phyloP scores from a whole-genome alignment of 2,888 invertebrate species.

The Tachystola acroxantha region DNA sequence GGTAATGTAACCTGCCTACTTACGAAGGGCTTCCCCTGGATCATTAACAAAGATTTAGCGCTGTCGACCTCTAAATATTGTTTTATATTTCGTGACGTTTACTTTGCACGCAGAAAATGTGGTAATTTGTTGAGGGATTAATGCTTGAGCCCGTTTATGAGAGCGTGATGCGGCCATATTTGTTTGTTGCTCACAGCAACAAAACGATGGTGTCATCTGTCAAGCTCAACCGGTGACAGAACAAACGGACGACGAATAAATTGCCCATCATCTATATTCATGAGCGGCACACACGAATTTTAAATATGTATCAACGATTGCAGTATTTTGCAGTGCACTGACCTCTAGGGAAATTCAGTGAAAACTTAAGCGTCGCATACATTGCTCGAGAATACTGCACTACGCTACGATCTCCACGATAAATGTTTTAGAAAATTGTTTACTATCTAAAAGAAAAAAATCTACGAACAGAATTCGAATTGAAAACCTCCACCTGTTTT shows the following conservation, averaged over 20 bases:
- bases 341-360: slow-evolving; percentile 9
- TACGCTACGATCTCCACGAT: no score
- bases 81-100: slow-evolving; percentile 41
- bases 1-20: slow-evolving; percentile 18
- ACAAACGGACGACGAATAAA: slow-evolving; percentile 59
- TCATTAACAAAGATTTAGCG: slow-evolving; percentile 36
- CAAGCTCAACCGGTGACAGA: slow-evolving; percentile 69
- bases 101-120: slow-evolving; percentile 38
- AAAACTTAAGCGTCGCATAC: background rate
- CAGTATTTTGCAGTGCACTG: slow-evolving; percentile 11
- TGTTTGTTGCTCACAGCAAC: slow-evolving; percentile 59
- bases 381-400: no score
- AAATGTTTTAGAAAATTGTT: no score
- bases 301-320: slow-evolving; percentile 26
- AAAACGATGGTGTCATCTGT: slow-evolving; percentile 59
- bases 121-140: slow-evolving; percentile 68
- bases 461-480: no score
- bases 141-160: slow-evolving; percentile 68
- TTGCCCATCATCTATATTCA: slow-evolving; percentile 66
- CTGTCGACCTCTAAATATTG: slow-evolving; percentile 26
- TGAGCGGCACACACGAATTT: slow-evolving; percentile 43
- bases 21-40: slow-evolving; percentile 18
- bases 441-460: no score
- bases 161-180: slow-evolving; percentile 64
- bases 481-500: no score